These are phyloP conservation scores for Cynodonichthys magdalenae DNA, from an alignment of 2,797 vertebrate species.

Conservation along the genomic window DNA sequence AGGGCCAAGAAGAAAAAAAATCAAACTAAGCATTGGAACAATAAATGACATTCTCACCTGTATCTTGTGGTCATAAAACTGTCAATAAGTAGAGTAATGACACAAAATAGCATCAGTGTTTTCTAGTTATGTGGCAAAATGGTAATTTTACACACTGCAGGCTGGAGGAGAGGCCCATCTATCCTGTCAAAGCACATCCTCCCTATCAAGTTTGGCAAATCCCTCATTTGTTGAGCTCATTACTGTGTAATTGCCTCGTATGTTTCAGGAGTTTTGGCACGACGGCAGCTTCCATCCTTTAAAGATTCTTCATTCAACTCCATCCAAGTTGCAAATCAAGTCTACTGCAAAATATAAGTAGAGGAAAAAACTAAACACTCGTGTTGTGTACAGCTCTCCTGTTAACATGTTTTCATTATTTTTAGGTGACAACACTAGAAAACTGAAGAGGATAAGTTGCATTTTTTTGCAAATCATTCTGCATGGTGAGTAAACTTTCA, in stretches of 20 bases:
- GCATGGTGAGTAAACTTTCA: too few relatives aligned
- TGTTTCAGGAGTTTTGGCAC: slow-evolving; percentile 23
- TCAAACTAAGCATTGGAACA: too few relatives aligned
- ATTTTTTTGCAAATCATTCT: too few relatives aligned
- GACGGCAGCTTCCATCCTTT: slow-evolving; percentile 35
- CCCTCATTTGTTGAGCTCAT: slow-evolving; percentile 29
- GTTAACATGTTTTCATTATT: too few relatives aligned
- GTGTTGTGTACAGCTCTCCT: too few relatives aligned
- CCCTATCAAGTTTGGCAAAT: slow-evolving; percentile 35
- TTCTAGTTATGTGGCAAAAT: background rate
- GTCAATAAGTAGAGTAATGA: too few relatives aligned
- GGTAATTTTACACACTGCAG: background rate
- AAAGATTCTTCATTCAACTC: slow-evolving; percentile 29
- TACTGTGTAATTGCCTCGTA: slow-evolving; percentile 31
- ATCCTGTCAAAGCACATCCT: slow-evolving; percentile 7
- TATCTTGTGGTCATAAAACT: too few relatives aligned
- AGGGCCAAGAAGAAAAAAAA: background rate
- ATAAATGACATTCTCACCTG: background rate
- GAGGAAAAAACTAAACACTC: too few relatives aligned
- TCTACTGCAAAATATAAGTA: background rate
- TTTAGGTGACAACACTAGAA: too few relatives aligned
- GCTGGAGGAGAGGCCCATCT: background rate
- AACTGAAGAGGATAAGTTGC: too few relatives aligned
- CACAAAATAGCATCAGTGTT: background rate
- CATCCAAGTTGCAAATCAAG: slow-evolving; percentile 35